Base-by-base conservation (phyloP, 2,888 invertebrate genomes). In the Sepioteuthis lessoniana region DNA sequence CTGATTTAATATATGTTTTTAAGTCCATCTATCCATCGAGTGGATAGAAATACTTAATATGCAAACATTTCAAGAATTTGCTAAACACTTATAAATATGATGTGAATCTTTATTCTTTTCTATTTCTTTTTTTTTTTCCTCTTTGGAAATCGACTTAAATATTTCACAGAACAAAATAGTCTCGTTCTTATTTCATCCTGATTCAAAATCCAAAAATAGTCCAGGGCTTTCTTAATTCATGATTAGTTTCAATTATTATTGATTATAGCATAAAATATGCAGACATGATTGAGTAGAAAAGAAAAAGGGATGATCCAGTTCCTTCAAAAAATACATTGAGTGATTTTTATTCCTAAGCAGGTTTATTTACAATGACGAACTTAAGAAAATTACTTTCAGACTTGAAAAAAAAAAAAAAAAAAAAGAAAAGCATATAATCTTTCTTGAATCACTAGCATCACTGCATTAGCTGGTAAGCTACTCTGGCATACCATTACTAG, bases 241-340 rank as follows among this genome's bases (percentile, higher is more conserved):
- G 76, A 76, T 76, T n/a, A 76, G n/a, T 76, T 76, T 76, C 76
- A 76, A 76, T 76, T 76, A 76, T n/a, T 76, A 76, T 76, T 76
- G 76, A 76, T 76, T 16, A 16, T 16, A 76, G 35, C n/a, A 76
- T 76, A n/a, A 35, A n/a, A 76, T 76, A 13, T 35, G 35, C n/a
- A 76, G 76, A 76, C 16, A 13, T n/a, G 76, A 76, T n/a, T 16
- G 19, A 13, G 7, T n/a, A n/a, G 19, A 13, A 76, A 35, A 16
- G 55, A 76, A n/a, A 76, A n/a, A n/a, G n/a, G 13, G 35, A 76
- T 76, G 76, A n/a, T 76, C 76, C n/a, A 76, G 3, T 76, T 76
- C 76, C 16, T 76, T 16, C 19, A n/a, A 16, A 76, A 10, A 76
- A 76, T 35, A 16, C 13, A 2, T 76, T 76, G 3, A 76, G n/a